Conservation (phyloP, 2,113 vertebrate species). For the Ptilonorhynchus violaceus region DNA sequence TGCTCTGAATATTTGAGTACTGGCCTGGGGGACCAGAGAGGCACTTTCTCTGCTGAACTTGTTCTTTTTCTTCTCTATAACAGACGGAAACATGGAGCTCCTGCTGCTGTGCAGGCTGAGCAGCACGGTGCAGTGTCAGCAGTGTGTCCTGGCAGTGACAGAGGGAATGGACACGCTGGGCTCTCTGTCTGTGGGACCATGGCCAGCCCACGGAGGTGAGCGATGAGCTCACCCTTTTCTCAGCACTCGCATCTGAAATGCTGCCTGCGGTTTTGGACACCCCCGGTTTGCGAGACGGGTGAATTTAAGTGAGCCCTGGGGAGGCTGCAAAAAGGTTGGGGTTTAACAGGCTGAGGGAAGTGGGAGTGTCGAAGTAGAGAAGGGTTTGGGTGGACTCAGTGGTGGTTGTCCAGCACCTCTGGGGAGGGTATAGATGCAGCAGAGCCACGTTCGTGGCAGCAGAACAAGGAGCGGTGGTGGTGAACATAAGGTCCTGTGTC, state of each 20-base stretch:
- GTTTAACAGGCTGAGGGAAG: background rate
- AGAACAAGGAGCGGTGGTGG: rapidly evolving
- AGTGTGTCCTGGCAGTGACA: background rate
- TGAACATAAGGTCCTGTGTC: background rate
- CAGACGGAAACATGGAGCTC: background rate
- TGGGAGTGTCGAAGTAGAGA: background rate
- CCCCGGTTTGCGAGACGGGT: too few relatives aligned
- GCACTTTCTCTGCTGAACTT: background rate
- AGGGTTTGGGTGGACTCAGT: background rate
- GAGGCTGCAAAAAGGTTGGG: background rate
- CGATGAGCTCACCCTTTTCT: background rate
- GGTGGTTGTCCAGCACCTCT: background rate
- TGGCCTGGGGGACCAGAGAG: rapidly evolving
- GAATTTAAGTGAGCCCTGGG: background rate
- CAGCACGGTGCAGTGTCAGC: rapidly evolving
- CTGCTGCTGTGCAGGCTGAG: background rate
- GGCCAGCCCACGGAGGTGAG: background rate
- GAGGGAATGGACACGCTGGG: rapidly evolving
- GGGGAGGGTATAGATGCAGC: background rate
- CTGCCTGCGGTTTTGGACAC: rapidly evolving
- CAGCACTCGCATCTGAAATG: background rate
- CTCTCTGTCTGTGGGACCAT: background rate
- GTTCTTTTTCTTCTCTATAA: background rate
- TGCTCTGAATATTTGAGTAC: background rate
- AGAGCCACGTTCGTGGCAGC: rapidly evolving